Evolutionary conservation across 2,113 vertebrate species (phyloP).

Genomic region (Sander lucioperca): DNA sequence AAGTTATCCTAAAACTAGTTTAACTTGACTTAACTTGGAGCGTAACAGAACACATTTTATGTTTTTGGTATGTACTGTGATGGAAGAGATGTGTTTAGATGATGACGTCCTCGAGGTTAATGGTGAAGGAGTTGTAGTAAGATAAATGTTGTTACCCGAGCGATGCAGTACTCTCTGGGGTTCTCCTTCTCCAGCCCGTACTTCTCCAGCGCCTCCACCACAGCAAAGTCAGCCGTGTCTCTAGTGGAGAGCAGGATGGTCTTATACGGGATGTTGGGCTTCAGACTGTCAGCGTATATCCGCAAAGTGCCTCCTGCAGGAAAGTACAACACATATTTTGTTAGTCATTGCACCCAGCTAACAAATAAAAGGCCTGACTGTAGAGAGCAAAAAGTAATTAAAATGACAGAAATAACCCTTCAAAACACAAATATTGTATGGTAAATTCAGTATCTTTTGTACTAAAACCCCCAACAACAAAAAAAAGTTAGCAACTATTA

Average conservation of each 20-base stretch:
- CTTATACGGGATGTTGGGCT: constrained; percentile 98
- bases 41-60: not conserved
- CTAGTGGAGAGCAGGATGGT: constrained; percentile 97
- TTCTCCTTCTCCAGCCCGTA: constrained; percentile 97
- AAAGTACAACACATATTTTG: not conserved
- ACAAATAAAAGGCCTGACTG: not conserved
- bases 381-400: not conserved
- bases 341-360: not conserved
- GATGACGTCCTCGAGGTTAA: not conserved
- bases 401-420: not conserved
- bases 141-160: constrained; percentile 83
- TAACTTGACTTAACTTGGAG: not conserved
- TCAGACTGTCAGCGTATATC: constrained; percentile 97
- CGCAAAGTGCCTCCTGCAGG: constrained; percentile 92
- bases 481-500: too few relatives aligned
- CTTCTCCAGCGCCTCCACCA: constrained; percentile 96
- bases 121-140: not conserved
- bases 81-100: not conserved
- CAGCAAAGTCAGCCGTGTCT: constrained; percentile 95
- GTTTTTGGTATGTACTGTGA: not conserved
- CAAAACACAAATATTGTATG: not conserved
- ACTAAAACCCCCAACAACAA: not conserved
- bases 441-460: not conserved
- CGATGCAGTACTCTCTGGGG: constrained; percentile 96
- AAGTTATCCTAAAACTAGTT: not conserved